Percentiles rank a stretch among this genome's conserved stretches.
Conservation (phyloP, 2,113 vertebrate genomes). For the Sturnira hondurensis region DNA sequence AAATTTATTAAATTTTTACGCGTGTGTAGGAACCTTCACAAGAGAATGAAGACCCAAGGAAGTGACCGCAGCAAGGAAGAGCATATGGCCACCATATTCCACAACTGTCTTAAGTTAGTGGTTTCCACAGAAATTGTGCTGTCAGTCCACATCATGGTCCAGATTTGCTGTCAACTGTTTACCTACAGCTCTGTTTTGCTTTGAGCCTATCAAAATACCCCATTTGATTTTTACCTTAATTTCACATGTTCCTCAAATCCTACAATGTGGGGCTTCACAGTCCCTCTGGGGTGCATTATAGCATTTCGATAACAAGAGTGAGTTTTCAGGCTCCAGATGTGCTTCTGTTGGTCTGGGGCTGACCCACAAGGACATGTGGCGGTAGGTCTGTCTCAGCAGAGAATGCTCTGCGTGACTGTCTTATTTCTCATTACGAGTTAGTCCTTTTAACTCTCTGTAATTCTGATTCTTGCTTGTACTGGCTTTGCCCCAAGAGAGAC, state of each 20-base stretch:
- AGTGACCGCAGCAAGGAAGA: background rate
- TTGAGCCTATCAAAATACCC: background rate
- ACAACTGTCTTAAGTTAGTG: no score
- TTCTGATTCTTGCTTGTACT: background rate
- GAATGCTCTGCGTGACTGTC: background rate
- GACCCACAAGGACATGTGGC: background rate
- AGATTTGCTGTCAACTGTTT: background rate
- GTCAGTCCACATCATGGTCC: background rate
- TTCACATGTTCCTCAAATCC: background rate
- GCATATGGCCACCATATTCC: background rate
- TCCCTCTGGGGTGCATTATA: background rate
- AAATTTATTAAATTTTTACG: background rate
- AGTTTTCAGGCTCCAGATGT: background rate
- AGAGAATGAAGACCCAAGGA: background rate
- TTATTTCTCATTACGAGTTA: background rate
- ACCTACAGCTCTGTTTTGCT: background rate
- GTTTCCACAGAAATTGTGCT: background rate
- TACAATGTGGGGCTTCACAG: background rate
- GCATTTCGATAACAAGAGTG: background rate
- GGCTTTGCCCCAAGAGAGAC: background rate
- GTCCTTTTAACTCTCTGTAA: background rate
- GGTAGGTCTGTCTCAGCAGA: background rate
- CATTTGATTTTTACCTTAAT: background rate
- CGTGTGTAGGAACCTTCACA: background rate
- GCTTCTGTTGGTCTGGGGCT: background rate